Percentiles rank a stretch among this genome's conserved stretches.
Conservation (phyloP, 2,113 vertebrate species). For the Pachyramphus minor region DNA sequence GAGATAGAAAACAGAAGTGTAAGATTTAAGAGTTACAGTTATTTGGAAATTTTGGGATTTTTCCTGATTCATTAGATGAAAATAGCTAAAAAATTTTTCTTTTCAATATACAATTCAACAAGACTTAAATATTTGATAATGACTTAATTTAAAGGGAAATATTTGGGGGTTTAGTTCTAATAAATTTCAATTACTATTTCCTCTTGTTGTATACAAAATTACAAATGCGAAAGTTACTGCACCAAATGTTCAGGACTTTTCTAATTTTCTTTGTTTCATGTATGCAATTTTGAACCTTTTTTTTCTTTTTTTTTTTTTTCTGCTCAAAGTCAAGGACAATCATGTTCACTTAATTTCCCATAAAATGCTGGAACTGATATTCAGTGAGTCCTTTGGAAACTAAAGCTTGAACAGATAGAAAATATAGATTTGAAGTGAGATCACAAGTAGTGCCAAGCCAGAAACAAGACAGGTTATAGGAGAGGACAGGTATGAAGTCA, state of each 20-base stretch:
- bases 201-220: background rate
- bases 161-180: accelerated
- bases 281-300: background rate
- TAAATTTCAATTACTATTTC: background rate
- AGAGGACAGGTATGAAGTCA: background rate
- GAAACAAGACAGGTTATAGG: background rate
- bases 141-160: background rate
- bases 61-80: background rate
- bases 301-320: background rate
- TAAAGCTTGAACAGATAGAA: background rate
- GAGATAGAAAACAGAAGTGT: background rate
- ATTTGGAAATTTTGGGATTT: background rate
- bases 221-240: background rate
- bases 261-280: background rate
- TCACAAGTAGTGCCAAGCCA: background rate
- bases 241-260: background rate
- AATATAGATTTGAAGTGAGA: background rate
- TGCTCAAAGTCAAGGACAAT: background rate
- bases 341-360: background rate
- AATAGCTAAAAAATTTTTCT: background rate
- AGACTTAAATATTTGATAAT: background rate
- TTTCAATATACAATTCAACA: background rate
- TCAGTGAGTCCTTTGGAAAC: background rate
- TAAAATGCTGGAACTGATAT: background rate
- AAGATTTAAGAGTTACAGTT: background rate